These are phyloP conservation scores for Agelas oroides DNA, from an alignment of 37 sponge, comb jelly and placozoan species.

Conservation along the genomic window DNA sequence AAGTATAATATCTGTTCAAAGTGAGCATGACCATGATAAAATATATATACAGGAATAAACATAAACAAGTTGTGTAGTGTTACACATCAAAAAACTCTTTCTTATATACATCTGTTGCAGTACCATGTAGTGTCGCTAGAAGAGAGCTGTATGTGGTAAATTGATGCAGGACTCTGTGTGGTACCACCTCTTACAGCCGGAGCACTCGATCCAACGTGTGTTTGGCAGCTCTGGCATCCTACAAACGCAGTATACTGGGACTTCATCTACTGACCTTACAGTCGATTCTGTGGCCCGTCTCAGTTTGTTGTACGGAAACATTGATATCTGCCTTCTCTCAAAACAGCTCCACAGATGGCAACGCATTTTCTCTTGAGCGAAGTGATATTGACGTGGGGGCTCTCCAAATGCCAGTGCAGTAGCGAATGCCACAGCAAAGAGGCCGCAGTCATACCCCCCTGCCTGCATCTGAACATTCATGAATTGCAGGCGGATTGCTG, in stretches of 20 bases:
- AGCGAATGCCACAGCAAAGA: constrained; percentile 46
- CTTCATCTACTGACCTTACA: background rate
- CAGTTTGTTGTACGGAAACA: constrained; percentile 9
- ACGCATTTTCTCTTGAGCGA: constrained; percentile 29
- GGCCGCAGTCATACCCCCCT: constrained; percentile 41
- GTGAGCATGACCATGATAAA: too few relatives aligned
- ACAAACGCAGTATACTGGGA: constrained; percentile 27
- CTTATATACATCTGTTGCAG: too few relatives aligned
- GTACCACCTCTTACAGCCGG: constrained; percentile 29
- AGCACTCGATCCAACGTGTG: constrained; percentile 19
- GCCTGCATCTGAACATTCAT: constrained; percentile 44
- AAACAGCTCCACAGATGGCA: constrained; percentile 25
- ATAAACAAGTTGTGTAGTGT: too few relatives aligned
- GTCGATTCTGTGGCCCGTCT: constrained; percentile 2
- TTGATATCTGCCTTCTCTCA: constrained; percentile 2
- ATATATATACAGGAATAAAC: too few relatives aligned
- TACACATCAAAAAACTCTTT: too few relatives aligned
- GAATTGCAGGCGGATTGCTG: constrained; percentile 3
- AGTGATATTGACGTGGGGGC: constrained; percentile 23
- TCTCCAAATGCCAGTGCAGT: constrained; percentile 24
- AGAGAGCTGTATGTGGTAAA: too few relatives aligned
- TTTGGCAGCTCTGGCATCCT: constrained; percentile 11
- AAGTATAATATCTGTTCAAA: too few relatives aligned
- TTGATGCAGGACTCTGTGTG: background rate
- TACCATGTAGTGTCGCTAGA: too few relatives aligned